Evolutionary conservation across 2,113 vertebrate genomes (phyloP), one percentile per base, ranked within the genome.

Genomic region (Mixornis gularis): DNA sequence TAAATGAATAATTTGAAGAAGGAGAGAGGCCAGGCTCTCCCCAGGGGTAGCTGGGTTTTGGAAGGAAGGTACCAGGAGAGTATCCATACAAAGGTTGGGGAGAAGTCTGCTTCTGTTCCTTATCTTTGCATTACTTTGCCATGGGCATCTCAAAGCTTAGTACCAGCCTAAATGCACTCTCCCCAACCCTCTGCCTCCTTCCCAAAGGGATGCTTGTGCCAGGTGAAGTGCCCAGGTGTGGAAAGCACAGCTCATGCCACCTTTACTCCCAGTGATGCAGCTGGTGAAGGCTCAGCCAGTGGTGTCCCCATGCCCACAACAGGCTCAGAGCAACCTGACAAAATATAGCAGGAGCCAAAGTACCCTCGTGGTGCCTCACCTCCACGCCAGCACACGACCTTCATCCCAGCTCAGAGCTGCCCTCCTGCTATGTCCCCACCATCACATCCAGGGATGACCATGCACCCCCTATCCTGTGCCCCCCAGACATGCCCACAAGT

Each of bases 341-440:
- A 80, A 80, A 58, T 0, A 29, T 26, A 69, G 19, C 30, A 69
- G 66, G 43, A 87, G 36, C 55, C 49, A 59, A 71, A 91, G 19
- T 1, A 11, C 22, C 43, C 19, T 8, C 53, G 16, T 0, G 1
- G 52, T 17, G 21, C 40, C 43, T 56, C 26, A 1, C 8, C 43
- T 85, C 62, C 24, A 4, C 0, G 0, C 12, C 69, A 92, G 80
- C 52, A 59, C 2, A 0, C 10, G n/a, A 34, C 38, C 43, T 66
- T 51, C 63, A 68, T 11, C 53, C 70, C 64, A 53, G 58, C 7
- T 32, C 59, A 85, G 38, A 73, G 48, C 38, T 8, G 4, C 36
- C 40, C 65, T 74, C 43, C 27, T 62, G 22, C 30, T 22, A 13
- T 8, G 6, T 43, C 25, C 60, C 55, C 46, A 72, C 9, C 40